Conservation (phyloP, 2,888 invertebrate species). For the Cephonodes hylas region DNA sequence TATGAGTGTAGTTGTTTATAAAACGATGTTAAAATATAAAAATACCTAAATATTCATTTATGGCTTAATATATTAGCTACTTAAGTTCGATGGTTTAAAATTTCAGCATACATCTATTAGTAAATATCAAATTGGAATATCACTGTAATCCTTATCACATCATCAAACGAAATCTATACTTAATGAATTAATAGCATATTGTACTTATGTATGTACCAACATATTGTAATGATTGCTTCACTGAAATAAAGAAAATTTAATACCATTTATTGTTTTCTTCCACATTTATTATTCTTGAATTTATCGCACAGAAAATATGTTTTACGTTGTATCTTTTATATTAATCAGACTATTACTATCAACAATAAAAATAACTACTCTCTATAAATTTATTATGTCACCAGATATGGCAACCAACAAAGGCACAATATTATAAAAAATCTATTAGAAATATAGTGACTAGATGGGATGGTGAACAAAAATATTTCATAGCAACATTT, state of each 20-base stretch:
- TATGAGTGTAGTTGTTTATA: slow-evolving; percentile 4
- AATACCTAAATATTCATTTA: not conserved
- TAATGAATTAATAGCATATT: slow-evolving; percentile 38
- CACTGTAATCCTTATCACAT: slow-evolving; percentile 37
- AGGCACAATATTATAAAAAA: too few relatives aligned
- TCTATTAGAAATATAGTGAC: too few relatives aligned
- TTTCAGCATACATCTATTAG: slow-evolving; percentile 7
- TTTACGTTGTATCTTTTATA: too few relatives aligned
- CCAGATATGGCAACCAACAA: too few relatives aligned
- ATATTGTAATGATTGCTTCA: slow-evolving; percentile 64
- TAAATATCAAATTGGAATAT: slow-evolving; percentile 18
- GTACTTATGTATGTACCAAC: slow-evolving; percentile 47
- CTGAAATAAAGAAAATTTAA: slow-evolving; percentile 65
- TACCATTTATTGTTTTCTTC: slow-evolving; percentile 28
- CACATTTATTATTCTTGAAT: not conserved
- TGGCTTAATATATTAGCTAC: slow-evolving; percentile 1
- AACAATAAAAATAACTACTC: too few relatives aligned
- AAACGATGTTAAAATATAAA: not conserved
- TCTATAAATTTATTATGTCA: too few relatives aligned
- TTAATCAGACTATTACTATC: too few relatives aligned
- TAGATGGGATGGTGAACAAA: too few relatives aligned
- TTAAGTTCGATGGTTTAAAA: not conserved
- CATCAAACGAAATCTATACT: slow-evolving; percentile 27
- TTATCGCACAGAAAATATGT: too few relatives aligned
- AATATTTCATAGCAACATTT: too few relatives aligned